phyloP scores from a whole-genome alignment of 2,797 vertebrate genomes.

The Prunella strophiata region DNA sequence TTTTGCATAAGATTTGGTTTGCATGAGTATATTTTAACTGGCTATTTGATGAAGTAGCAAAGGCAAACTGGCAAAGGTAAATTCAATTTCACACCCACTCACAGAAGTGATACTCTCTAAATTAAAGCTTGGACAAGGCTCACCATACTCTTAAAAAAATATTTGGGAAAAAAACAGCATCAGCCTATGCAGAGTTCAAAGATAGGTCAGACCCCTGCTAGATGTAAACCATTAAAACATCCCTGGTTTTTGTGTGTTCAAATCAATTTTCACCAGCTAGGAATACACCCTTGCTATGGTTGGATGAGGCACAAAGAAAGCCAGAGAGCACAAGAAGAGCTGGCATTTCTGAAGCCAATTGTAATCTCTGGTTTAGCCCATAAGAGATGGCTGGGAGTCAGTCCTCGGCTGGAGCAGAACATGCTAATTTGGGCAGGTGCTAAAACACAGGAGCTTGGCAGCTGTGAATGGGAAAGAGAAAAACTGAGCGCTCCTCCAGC shows the following conservation, averaged over 20 bases:
- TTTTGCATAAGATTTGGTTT: background rate
- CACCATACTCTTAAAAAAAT: background rate
- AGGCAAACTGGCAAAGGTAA: background rate
- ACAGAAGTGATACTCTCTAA: fast-evolving
- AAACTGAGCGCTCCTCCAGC: background rate
- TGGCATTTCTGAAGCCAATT: background rate
- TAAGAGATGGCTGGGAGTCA: slow-evolving; percentile 20
- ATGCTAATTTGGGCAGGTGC: slow-evolving; percentile 52
- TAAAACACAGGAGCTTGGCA: slow-evolving; percentile 54
- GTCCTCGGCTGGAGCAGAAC: background rate
- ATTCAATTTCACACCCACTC: background rate
- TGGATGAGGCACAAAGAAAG: slow-evolving; percentile 19
- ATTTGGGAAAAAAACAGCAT: background rate
- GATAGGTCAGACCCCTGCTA: background rate
- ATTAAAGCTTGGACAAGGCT: background rate
- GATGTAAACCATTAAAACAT: background rate
- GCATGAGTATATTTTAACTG: background rate
- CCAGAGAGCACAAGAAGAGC: background rate
- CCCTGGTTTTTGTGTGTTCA: background rate
- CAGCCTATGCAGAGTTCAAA: background rate
- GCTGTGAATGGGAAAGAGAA: slow-evolving; percentile 17
- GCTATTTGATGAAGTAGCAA: background rate
- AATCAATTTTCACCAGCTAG: slow-evolving; percentile 21
- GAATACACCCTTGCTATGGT: background rate
- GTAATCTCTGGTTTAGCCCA: background rate